Evolutionary conservation across 2,888 invertebrate species (phyloP).

Genomic region (Dermolepida albohirtum): DNA sequence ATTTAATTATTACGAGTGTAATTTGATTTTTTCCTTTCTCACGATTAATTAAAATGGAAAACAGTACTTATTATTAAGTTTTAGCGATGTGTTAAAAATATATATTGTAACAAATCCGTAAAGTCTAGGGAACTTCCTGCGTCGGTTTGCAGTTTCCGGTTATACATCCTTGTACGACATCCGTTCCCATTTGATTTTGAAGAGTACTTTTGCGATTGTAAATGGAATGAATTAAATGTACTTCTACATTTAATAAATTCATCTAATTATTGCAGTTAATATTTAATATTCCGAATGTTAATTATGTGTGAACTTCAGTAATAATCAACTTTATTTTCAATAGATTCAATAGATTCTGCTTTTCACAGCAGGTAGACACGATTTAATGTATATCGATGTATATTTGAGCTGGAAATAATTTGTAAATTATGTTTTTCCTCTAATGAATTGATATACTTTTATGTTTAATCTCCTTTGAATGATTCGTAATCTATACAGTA

Average conservation of each 20-base stretch:
- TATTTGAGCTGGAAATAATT: too few species aligned
- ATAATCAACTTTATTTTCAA: too few species aligned
- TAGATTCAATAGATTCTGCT: too few species aligned
- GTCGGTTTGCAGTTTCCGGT: slow-evolving; percentile 50
- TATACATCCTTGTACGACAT: slow-evolving; percentile 50
- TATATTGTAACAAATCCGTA: slow-evolving; percentile 46
- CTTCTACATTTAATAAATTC: not conserved
- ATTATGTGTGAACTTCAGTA: too few species aligned
- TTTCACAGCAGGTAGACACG: too few species aligned
- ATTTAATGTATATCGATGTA: too few species aligned
- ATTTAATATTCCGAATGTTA: too few species aligned
- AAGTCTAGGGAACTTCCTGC: slow-evolving; percentile 52
- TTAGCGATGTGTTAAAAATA: slow-evolving; percentile 28
- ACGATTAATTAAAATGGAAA: slow-evolving; percentile 3
- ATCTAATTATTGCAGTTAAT: too few species aligned
- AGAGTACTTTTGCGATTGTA: slow-evolving; percentile 21
- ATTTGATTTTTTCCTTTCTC: slow-evolving; percentile 12
- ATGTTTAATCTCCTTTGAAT: too few species aligned
- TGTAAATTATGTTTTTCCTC: too few species aligned
- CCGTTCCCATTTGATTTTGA: slow-evolving; percentile 48
- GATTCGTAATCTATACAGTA: too few species aligned
- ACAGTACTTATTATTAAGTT: slow-evolving; percentile 10
- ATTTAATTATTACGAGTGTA: not conserved
- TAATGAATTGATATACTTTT: too few species aligned
- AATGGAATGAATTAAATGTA: slow-evolving; percentile 6